Conservation (phyloP, 2,113 vertebrate species). For the Hippopotamus amphibius region DNA sequence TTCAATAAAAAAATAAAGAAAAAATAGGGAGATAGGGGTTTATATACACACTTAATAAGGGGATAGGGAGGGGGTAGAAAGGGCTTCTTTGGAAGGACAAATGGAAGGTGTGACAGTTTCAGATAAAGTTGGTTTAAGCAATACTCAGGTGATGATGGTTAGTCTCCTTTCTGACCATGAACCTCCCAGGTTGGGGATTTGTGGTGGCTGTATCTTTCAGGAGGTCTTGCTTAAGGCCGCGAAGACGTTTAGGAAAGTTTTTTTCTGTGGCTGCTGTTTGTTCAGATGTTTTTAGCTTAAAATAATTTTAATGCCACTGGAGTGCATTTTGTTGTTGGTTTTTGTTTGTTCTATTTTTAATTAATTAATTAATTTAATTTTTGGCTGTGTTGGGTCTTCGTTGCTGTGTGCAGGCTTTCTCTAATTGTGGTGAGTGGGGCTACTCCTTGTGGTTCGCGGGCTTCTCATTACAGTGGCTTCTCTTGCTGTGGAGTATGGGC, state of each 20-base stretch:
- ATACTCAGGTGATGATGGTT: neutral
- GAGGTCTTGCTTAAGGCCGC: neutral
- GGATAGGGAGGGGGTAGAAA: neutral
- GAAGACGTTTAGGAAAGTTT: neutral
- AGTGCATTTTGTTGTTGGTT: neutral
- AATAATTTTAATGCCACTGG: too few relatives aligned
- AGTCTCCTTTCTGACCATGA: neutral
- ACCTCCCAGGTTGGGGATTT: neutral
- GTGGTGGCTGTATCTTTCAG: neutral
- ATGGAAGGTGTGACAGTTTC: neutral
- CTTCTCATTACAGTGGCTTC: too few relatives aligned
- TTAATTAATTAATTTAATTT: too few relatives aligned
- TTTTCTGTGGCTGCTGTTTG: too few relatives aligned
- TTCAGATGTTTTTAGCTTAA: neutral
- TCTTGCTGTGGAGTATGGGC: too few relatives aligned
- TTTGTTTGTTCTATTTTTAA: too few relatives aligned
- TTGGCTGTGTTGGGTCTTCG: too few relatives aligned
- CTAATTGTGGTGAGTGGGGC: too few relatives aligned
- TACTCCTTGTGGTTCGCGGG: too few relatives aligned
- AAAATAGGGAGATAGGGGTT: too few relatives aligned
- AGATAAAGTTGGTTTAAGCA: neutral
- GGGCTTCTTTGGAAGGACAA: neutral
- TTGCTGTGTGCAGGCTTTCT: too few relatives aligned
- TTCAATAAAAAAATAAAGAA: too few relatives aligned
- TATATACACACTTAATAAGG: neutral